These are phyloP conservation scores for Punctoribates punctum DNA, from an alignment of 2,888 invertebrate species.

Conservation along the genomic window DNA sequence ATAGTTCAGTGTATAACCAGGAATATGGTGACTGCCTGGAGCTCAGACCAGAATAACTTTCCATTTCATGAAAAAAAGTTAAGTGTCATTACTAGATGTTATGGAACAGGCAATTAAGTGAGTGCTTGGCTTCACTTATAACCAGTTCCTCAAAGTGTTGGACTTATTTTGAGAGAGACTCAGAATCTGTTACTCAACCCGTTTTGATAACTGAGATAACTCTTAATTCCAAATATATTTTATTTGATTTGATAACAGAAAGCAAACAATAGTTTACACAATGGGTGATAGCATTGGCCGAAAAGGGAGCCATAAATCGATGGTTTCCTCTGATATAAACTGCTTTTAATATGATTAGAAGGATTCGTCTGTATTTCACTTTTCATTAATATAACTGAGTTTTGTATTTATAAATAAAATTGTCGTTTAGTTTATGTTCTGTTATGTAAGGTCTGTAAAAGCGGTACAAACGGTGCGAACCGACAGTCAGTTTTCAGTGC, in stretches of 20 bases:
- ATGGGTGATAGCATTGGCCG: too few relatives aligned
- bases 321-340: too few relatives aligned
- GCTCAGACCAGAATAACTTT: slow-evolving; percentile 9
- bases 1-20: slow-evolving; percentile 22
- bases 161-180: background rate
- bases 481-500: background rate
- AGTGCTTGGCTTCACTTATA: background rate
- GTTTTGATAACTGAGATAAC: too few relatives aligned
- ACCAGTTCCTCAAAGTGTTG: background rate
- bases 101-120: slow-evolving; percentile 15
- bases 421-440: background rate
- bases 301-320: too few relatives aligned
- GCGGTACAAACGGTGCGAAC: slow-evolving; percentile 20
- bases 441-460: background rate
- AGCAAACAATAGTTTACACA: too few relatives aligned
- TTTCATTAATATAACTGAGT: background rate
- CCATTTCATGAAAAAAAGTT: slow-evolving; percentile 27
- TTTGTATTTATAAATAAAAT: background rate
- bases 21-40: slow-evolving; percentile 25
- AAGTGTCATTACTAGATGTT: slow-evolving; percentile 27
- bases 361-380: background rate
- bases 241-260: too few relatives aligned
- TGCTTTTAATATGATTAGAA: background rate
- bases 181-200: background rate
- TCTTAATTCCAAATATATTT: too few relatives aligned